Conservation (phyloP, 1,140 invertebrate species). For the Drosophila sechellia region DNA sequence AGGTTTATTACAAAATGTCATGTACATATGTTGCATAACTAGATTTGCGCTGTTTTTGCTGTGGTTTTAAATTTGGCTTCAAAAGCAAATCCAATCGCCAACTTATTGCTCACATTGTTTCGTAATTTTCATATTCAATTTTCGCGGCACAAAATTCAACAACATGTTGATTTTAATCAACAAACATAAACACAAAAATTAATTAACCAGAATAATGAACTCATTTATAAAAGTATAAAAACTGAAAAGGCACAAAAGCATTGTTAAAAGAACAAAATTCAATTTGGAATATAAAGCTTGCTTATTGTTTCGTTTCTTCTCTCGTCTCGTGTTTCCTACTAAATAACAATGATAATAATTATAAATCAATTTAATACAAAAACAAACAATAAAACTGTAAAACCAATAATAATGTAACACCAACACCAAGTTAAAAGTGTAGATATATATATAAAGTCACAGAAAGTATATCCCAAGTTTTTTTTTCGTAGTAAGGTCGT, state of each 20-base stretch:
- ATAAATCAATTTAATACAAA: constrained; percentile 20
- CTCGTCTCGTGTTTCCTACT: constrained; percentile 23
- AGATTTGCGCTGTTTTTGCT: constrained; percentile 43
- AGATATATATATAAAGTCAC: neutral
- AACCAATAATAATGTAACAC: constrained; percentile 28
- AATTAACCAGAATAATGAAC: constrained; percentile 60
- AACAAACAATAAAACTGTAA: constrained; percentile 14
- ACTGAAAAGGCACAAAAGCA: constrained; percentile 47
- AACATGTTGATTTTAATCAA: constrained; percentile 60
- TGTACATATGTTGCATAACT: constrained; percentile 57
- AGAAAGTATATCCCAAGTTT: neutral
- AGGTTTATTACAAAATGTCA: constrained; percentile 62
- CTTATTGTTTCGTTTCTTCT: constrained; percentile 36
- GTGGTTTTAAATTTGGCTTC: constrained; percentile 37
- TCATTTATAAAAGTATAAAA: constrained; percentile 42
- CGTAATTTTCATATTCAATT: constrained; percentile 29
- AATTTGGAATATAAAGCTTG: constrained; percentile 41
- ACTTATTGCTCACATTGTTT: constrained; percentile 27
- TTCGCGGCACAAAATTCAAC: constrained; percentile 53
- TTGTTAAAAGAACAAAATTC: constrained; percentile 31
- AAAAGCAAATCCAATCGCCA: constrained; percentile 46
- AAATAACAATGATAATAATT: constrained; percentile 7
- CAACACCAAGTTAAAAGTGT: constrained; percentile 27
- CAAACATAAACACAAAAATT: constrained; percentile 60
- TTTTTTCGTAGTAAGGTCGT: neutral